Percentiles rank a stretch among this genome's conserved stretches.
Evolutionary conservation across 2,888 invertebrate species (phyloP).

Genomic region (Eudiplozoon nipponicum): DNA sequence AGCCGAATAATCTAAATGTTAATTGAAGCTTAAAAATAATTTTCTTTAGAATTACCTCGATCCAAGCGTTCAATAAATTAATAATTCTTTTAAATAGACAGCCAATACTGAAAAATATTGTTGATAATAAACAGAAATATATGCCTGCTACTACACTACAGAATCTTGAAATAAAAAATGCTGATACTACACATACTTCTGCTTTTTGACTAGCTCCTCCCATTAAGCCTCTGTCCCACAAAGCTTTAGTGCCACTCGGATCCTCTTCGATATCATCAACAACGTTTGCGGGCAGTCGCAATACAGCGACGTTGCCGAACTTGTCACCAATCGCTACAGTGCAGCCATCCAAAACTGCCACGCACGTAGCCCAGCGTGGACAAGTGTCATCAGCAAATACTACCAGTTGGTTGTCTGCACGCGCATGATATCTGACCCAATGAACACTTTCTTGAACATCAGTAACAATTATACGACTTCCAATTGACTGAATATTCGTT

Average conservation of each 20-base stretch:
- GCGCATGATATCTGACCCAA: conserved; percentile 54
- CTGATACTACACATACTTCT: neutral
- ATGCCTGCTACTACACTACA: too few species aligned
- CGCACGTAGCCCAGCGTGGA: conserved; percentile 72
- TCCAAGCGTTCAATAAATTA: too few species aligned
- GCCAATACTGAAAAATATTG: too few species aligned
- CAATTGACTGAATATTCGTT: conserved; percentile 61
- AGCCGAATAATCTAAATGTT: too few species aligned
- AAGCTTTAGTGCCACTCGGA: conserved; percentile 78
- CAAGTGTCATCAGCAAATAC: conserved; percentile 92
- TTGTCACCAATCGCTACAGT: conserved; percentile 82
- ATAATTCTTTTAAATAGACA: too few species aligned
- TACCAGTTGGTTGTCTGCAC: conserved; percentile 74
- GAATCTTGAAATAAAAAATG: too few species aligned
- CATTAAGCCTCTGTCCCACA: conserved; percentile 53
- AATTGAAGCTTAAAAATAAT: too few species aligned
- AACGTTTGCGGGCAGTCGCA: conserved; percentile 41
- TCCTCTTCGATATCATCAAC: conserved; percentile 95
- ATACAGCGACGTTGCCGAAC: conserved; percentile 66
- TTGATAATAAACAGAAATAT: too few species aligned
- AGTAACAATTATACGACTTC: conserved; percentile 63
- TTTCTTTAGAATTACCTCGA: too few species aligned
- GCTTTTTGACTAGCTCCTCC: conserved; percentile 79
- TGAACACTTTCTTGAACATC: conserved; percentile 74
- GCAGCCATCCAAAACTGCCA: conserved; percentile 65